Conservation (phyloP, 2,113 vertebrate species). For the Toxotes jaculatrix region DNA sequence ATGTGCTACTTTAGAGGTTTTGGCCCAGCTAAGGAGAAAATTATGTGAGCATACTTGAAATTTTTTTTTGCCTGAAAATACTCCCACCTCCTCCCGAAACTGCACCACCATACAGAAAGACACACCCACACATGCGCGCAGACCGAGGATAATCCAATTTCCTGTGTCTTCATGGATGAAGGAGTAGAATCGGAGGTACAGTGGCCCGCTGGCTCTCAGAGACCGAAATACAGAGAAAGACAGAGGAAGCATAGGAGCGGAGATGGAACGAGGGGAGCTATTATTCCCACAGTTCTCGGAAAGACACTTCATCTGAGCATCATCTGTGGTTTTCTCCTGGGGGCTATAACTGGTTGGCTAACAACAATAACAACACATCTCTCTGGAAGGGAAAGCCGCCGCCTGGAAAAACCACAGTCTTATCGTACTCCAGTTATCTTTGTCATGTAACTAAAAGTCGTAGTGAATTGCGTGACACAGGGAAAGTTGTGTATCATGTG, state of each 20-base stretch:
- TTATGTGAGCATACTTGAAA: background rate
- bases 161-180: slow-evolving; percentile 56
- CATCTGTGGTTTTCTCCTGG: slow-evolving; percentile 71
- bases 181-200: slow-evolving; percentile 48
- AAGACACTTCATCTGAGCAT: slow-evolving; percentile 68
- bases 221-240: slow-evolving; percentile 45
- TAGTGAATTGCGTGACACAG: slow-evolving; percentile 23
- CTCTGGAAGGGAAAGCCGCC: slow-evolving; percentile 53
- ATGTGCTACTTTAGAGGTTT: background rate
- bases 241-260: slow-evolving; percentile 37
- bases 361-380: slow-evolving; percentile 72
- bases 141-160: slow-evolving; percentile 55
- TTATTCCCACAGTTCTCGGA: slow-evolving; percentile 68
- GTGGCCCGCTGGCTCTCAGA: slow-evolving; percentile 45
- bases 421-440: slow-evolving; percentile 55
- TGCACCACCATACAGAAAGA: slow-evolving; percentile 25
- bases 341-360: slow-evolving; percentile 67
- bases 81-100: background rate
- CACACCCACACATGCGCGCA: slow-evolving; percentile 19
- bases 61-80: slow-evolving; percentile 39
- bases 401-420: slow-evolving; percentile 36
- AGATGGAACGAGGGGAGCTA: slow-evolving; percentile 48
- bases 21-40: background rate
- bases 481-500: background rate
- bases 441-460: slow-evolving; percentile 48